These are phyloP conservation scores for Idaea aversata DNA, from an alignment of 2,888 invertebrate species.

Conservation along the genomic window DNA sequence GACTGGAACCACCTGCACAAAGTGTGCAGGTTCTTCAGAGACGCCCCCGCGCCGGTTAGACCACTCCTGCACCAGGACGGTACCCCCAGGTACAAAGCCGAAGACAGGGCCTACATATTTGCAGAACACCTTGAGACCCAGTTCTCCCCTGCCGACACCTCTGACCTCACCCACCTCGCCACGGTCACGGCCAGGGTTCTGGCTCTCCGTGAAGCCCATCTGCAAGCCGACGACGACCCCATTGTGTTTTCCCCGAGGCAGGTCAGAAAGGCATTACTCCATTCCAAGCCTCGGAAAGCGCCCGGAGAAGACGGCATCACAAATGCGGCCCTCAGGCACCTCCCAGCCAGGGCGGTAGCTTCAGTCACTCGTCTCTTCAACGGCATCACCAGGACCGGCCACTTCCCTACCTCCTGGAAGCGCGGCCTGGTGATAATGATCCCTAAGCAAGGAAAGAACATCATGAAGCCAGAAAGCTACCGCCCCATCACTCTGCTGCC, in stretches of 20 bases:
- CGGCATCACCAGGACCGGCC: slow-evolving; percentile 12
- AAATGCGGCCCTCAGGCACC: not conserved
- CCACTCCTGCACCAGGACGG: not conserved
- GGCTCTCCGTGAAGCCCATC: not conserved
- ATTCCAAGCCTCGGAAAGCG: not conserved
- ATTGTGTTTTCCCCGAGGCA: not conserved
- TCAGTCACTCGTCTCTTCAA: slow-evolving; percentile 12
- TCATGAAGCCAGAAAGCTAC: slow-evolving; percentile 23
- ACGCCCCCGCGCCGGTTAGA: too few relatives aligned
- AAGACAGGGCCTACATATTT: not conserved
- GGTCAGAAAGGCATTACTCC: not conserved
- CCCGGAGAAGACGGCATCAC: slow-evolving; percentile 7
- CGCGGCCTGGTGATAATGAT: slow-evolving; percentile 21
- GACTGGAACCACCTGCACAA: too few relatives aligned
- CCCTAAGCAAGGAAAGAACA: slow-evolving; percentile 29
- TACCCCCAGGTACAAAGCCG: not conserved
- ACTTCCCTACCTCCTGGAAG: slow-evolving; percentile 24
- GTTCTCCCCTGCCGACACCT: too few relatives aligned
- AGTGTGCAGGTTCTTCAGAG: too few relatives aligned
- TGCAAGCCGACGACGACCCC: not conserved
- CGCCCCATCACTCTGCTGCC: not conserved
- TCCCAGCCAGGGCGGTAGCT: slow-evolving; percentile 2
- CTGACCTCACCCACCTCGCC: too few relatives aligned
- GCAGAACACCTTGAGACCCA: slow-evolving; percentile 1
- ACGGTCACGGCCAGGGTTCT: too few relatives aligned